These are phyloP conservation scores for Propithecus coquereli DNA, from an alignment of 2,113 vertebrate genomes.

Conservation along the genomic window DNA sequence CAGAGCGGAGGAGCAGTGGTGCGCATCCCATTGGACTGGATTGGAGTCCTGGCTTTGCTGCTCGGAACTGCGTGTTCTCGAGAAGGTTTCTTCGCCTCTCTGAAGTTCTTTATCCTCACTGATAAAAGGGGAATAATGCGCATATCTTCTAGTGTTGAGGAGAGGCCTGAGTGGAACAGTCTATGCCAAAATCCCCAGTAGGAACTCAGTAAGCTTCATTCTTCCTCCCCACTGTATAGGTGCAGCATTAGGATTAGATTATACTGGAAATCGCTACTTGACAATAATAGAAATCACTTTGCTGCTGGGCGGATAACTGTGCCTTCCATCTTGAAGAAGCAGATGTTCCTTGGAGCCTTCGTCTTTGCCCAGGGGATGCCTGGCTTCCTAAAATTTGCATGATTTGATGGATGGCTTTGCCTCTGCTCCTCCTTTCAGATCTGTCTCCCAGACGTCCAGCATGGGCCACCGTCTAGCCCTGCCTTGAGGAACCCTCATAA, in stretches of 20 bases:
- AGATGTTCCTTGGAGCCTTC: background rate
- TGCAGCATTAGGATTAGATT: background rate
- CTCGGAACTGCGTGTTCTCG: too few relatives aligned
- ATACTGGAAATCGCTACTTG: background rate
- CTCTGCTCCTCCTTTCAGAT: background rate
- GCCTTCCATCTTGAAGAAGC: background rate
- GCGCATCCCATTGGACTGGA: too few relatives aligned
- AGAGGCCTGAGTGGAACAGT: background rate
- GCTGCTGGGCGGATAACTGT: background rate
- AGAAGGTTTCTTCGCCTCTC: background rate
- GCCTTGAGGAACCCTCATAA: background rate
- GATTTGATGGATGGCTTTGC: background rate
- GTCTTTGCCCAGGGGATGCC: background rate
- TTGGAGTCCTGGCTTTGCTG: background rate
- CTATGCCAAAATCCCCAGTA: background rate
- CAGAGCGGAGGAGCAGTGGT: rapidly evolving
- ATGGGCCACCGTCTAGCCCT: background rate
- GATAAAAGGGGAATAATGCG: background rate
- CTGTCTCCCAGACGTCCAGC: background rate
- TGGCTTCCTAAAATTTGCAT: background rate
- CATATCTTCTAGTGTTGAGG: background rate
- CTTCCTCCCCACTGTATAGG: background rate
- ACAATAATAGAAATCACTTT: background rate
- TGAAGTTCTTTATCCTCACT: background rate
- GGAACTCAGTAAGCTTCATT: background rate